phyloP scores from a whole-genome alignment of 2,888 invertebrate genomes.

The Acronicta aceris region DNA sequence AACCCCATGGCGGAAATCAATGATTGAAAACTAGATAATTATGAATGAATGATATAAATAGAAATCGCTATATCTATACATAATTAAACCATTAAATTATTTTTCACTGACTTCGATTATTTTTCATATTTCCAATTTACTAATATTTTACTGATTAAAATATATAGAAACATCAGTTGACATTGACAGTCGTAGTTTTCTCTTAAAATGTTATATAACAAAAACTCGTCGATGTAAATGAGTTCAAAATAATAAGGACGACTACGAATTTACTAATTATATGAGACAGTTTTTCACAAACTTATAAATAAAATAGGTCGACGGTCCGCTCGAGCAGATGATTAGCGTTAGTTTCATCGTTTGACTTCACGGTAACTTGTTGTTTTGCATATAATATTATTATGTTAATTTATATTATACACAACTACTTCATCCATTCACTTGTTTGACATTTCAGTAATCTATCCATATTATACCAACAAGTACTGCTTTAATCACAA shows the following conservation, averaged over 20 bases:
- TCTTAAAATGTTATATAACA: background rate
- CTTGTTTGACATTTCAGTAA: background rate
- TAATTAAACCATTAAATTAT: background rate
- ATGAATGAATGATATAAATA: no score
- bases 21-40: no score
- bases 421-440: no score
- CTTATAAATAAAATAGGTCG: no score
- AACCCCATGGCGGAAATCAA: no score
- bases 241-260: conserved; percentile 24
- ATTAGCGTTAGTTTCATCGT: no score
- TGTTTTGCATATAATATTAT: no score
- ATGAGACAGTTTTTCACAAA: no score
- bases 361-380: no score
- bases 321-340: no score
- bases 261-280: no score
- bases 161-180: conserved; percentile 7
- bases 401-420: no score
- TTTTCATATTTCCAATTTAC: conserved; percentile 18
- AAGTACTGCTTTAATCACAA: conserved; percentile 1
- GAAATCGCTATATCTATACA: background rate
- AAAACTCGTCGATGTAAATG: conserved; percentile 5
- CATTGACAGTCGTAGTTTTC: conserved; percentile 32
- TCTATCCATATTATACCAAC: background rate
- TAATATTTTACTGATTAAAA: background rate
- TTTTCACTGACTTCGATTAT: conserved; percentile 28